Evolutionary conservation across 2,113 vertebrate species (phyloP).

Genomic region (Sterna hirundo): DNA sequence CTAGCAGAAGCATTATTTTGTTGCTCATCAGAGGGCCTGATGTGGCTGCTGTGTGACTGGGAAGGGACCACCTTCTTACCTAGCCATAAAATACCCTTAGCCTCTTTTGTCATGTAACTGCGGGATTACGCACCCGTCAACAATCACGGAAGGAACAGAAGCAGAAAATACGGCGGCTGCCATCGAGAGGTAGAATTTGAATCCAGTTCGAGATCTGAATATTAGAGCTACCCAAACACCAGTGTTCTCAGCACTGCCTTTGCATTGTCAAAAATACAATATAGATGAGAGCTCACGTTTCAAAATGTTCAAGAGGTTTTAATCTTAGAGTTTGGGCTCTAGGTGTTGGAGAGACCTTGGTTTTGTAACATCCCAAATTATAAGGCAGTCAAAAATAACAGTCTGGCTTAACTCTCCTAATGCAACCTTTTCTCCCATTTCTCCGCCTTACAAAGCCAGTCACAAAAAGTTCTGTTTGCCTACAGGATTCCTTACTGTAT

Average conservation of each 20-base stretch:
- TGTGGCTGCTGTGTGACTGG: not conserved
- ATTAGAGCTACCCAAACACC: not conserved
- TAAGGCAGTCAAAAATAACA: not conserved
- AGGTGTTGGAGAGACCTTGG: not conserved
- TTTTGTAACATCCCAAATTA: not conserved
- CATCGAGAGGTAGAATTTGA: not conserved
- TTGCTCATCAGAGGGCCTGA: not conserved
- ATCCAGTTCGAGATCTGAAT: not conserved
- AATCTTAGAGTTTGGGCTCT: not conserved
- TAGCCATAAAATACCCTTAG: not conserved
- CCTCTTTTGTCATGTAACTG: not conserved
- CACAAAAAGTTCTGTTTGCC: not conserved
- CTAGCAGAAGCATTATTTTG: not conserved
- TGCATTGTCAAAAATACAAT: not conserved
- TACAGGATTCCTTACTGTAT: not conserved
- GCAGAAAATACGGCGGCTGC: not conserved
- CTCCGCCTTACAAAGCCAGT: not conserved
- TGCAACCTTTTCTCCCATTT: not conserved
- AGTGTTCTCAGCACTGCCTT: not conserved
- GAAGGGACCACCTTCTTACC: not conserved
- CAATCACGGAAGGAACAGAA: accelerated
- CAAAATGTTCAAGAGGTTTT: not conserved
- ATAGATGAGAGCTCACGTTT: not conserved
- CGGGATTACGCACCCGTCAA: not conserved
- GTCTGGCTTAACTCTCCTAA: not conserved